Evolutionary conservation across 2,113 vertebrate species (phyloP), one percentile per base, ranked within the genome.

Genomic region (Silurus glanis): DNA sequence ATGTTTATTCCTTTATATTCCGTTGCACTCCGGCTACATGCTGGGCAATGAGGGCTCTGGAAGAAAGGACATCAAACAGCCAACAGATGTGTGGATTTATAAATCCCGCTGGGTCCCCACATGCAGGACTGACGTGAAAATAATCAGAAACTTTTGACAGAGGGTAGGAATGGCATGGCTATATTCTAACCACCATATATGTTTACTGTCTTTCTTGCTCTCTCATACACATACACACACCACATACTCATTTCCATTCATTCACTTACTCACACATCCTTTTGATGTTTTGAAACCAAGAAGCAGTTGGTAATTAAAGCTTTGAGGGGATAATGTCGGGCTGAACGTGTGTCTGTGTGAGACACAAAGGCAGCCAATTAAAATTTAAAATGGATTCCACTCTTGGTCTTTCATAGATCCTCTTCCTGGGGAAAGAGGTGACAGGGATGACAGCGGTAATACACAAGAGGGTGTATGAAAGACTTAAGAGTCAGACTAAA

Each of bases 241-340:
- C 8, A 67, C 85, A 84, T 76, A 82, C 82, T n/a, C 17, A 87
- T 62, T 82, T 84, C 85, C 76, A 87, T 45, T 78, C 81, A 82
- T 66, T 84, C 14, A 86, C n/a, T 78, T 87, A 64, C 80, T 78
- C 17, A 87, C 80, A 85, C 86, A 82, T 85, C 85, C 90, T 92
- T 94, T 94, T 94, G 92, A 95, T 92, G 92, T 91, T 90, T 83
- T 88, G 90, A 94, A 93, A 93, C 91, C 93, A 92, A 94, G 91
- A 93, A 88, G 92, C 90, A 85, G 91, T 91, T 92, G 92, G 93
- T 95, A 94, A 94, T 94, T 95, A 94, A 95, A 95, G 91, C 91
- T 92, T 85, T 93, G 93, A 94, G 93, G 92, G 93, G 92, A 94
- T 94, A 93, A 93, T 87, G 92, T 90, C 83, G 89, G 91, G 88